Evolutionary conservation across 2,888 invertebrate genomes (phyloP).

Genomic region (Chorisops tibialis): DNA sequence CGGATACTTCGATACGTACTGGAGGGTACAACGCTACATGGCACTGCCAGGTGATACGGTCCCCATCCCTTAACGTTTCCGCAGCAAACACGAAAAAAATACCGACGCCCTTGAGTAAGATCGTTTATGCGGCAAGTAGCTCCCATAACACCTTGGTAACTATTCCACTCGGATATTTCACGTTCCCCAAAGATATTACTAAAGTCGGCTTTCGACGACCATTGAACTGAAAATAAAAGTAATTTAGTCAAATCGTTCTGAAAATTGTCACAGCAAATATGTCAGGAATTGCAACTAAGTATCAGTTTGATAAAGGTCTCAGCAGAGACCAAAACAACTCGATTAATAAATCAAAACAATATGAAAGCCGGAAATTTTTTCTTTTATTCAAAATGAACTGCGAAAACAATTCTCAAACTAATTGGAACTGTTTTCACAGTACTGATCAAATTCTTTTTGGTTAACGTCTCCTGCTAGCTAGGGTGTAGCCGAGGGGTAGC

Average conservation of each 20-base stretch:
- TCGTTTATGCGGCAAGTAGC: constrained; percentile 60
- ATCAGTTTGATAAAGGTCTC: no score
- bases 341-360: no score
- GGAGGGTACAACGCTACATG: constrained; percentile 83
- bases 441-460: no score
- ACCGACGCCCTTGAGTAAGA: constrained; percentile 78
- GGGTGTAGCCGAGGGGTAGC: no score
- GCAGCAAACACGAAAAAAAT: constrained; percentile 87
- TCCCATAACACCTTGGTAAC: constrained; percentile 52
- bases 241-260: constrained; percentile 12
- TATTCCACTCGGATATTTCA: constrained; percentile 64
- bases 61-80: constrained; percentile 94
- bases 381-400: no score
- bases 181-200: constrained; percentile 74
- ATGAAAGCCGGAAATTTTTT: no score
- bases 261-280: no score
- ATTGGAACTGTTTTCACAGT: no score
- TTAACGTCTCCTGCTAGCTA: no score
- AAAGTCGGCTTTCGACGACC: constrained; percentile 86
- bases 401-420: no score
- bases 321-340: no score
- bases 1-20: constrained; percentile 67
- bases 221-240: constrained; percentile 70
- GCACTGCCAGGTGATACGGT: constrained; percentile 69
- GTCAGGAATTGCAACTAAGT: no score